phyloP scores from a whole-genome alignment of 2,113 vertebrate genomes.

The Aleadryas rufinucha region DNA sequence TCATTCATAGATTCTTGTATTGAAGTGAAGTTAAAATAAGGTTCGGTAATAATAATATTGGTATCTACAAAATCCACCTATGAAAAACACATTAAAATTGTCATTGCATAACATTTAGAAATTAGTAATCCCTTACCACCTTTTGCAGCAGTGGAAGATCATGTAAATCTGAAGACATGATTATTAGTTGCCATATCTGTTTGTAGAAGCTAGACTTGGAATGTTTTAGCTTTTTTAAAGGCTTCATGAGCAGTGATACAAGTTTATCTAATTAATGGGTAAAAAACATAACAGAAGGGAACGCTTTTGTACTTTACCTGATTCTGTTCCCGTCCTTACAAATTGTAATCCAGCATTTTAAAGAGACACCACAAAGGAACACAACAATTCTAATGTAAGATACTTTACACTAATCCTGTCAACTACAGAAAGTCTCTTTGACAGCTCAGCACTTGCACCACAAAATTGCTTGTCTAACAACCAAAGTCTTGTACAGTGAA shows the following conservation, averaged over 20 bases:
- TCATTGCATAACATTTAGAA: not conserved
- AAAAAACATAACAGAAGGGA: not conserved
- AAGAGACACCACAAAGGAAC: not conserved
- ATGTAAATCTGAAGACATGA: not conserved
- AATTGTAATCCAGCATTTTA: not conserved
- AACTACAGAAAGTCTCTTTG: not conserved
- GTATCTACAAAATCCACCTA: conserved; percentile 96
- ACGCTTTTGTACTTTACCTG: not conserved
- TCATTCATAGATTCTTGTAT: conserved; percentile 99
- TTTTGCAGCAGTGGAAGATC: not conserved
- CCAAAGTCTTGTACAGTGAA: not conserved
- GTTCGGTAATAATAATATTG: conserved; percentile 92
- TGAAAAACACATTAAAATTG: not conserved
- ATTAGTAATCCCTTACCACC: not conserved
- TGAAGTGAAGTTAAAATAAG: conserved; percentile 96
- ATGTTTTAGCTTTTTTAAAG: not conserved
- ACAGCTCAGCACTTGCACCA: not conserved
- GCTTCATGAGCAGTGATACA: not conserved
- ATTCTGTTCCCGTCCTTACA: not conserved
- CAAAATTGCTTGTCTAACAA: not conserved
- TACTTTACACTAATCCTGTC: not conserved
- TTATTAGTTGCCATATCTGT: not conserved
- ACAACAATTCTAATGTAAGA: not conserved
- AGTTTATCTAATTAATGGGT: not conserved
- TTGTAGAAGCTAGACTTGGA: not conserved